phyloP scores from a whole-genome alignment of 2,888 invertebrate genomes.

The Andrena camellia region DNA sequence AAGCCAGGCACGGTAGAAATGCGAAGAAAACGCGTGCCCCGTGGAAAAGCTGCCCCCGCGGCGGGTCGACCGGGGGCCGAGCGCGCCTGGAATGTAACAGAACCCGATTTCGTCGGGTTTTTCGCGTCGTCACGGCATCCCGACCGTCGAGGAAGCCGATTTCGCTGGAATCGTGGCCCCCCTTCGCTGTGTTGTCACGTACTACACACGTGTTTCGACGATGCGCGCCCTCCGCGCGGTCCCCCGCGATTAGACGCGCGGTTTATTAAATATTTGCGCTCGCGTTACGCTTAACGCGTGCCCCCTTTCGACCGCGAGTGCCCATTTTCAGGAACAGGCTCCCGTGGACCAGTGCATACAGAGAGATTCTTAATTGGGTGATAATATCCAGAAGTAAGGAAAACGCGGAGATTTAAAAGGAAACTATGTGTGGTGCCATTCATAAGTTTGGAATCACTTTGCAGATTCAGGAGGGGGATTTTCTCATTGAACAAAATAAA shows the following conservation, averaged over 20 bases:
- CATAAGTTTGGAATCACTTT: too few species aligned
- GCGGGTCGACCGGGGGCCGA: neutral
- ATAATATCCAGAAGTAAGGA: too few species aligned
- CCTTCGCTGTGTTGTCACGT: neutral
- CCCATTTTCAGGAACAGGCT: too few species aligned
- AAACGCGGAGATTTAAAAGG: too few species aligned
- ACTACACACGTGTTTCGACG: neutral
- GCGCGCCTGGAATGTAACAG: slow-evolving; percentile 54
- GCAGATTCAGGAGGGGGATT: too few species aligned
- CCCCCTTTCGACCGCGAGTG: too few species aligned
- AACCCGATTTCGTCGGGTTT: slow-evolving; percentile 58
- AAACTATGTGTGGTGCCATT: too few species aligned
- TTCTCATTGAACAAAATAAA: too few species aligned
- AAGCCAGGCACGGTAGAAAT: slow-evolving; percentile 28
- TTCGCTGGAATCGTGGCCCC: slow-evolving; percentile 32
- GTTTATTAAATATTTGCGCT: slow-evolving; percentile 29
- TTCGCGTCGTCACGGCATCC: slow-evolving; percentile 45
- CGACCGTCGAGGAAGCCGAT: slow-evolving; percentile 47
- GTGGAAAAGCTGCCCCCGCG: slow-evolving; percentile 34
- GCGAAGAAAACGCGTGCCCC: slow-evolving; percentile 42
- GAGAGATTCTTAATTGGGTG: too few species aligned
- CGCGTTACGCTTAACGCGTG: neutral
- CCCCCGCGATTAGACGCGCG: slow-evolving; percentile 31
- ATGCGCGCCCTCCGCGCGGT: neutral
- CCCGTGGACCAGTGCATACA: too few species aligned